Evolutionary conservation across 2,797 vertebrate species (phyloP).

Genomic region (Melanotaenia parkinsoni): DNA sequence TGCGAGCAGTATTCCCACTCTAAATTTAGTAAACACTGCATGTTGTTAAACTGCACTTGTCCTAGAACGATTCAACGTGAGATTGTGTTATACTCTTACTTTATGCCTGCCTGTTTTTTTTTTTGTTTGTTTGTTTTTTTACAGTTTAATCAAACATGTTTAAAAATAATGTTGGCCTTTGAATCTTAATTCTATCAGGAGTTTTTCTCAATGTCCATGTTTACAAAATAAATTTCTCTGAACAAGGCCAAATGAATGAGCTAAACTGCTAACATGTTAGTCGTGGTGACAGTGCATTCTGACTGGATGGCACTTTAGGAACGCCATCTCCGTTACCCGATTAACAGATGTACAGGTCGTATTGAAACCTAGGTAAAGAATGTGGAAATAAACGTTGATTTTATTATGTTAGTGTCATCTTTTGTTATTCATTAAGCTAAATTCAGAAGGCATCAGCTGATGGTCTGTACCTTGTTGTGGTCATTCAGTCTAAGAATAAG

Average conservation of each 20-base stretch:
- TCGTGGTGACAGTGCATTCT: slow-evolving; percentile 63
- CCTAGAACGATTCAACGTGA: slow-evolving; percentile 75
- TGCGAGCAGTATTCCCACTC: slow-evolving; percentile 45
- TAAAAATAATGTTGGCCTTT: slow-evolving; percentile 69
- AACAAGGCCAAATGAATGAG: slow-evolving; percentile 80
- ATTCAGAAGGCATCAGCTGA: neutral
- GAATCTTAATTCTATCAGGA: slow-evolving; percentile 75
- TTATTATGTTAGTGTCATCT: slow-evolving; percentile 52
- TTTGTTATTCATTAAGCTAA: neutral
- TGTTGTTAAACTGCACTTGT: slow-evolving; percentile 81
- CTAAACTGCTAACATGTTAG: slow-evolving; percentile 54
- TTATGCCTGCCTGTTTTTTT: slow-evolving; percentile 80
- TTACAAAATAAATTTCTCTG: slow-evolving; percentile 76
- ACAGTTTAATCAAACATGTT: slow-evolving; percentile 61
- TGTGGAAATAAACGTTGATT: slow-evolving; percentile 85
- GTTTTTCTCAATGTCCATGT: slow-evolving; percentile 79
- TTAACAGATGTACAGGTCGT: slow-evolving; percentile 77
- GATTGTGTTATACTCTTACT: slow-evolving; percentile 77
- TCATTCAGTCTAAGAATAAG: neutral
- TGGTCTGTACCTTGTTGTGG: neutral
- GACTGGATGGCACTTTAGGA: slow-evolving; percentile 55
- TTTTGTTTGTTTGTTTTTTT: neutral
- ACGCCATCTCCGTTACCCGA: slow-evolving; percentile 73
- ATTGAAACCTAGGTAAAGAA: slow-evolving; percentile 75
- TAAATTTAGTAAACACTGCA: slow-evolving; percentile 75